Conservation (phyloP, 2,888 invertebrate genomes). For the Ectropis crepuscularia region DNA sequence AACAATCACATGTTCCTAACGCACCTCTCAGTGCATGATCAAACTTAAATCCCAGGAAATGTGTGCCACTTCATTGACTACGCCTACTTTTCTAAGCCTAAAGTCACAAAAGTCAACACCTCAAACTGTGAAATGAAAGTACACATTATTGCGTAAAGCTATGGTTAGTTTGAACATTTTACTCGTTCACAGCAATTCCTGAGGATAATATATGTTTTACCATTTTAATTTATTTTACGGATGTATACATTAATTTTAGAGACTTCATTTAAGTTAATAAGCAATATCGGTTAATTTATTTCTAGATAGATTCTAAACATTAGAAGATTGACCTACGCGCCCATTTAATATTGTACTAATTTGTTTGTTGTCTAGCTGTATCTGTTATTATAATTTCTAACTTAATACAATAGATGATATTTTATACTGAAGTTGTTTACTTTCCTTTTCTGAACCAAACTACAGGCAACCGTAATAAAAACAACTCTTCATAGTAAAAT, state of each 20-base stretch:
- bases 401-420: constrained; percentile 6
- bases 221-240: constrained; percentile 3
- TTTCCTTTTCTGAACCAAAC: neutral
- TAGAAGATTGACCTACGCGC: constrained; percentile 14
- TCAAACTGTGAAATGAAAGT: neutral
- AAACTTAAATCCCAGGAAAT: neutral
- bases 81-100: neutral
- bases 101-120: neutral
- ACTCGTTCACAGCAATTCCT: neutral
- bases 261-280: constrained; percentile 33
- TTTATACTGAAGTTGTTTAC: neutral
- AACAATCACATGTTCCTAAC: constrained; percentile 50
- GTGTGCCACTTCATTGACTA: neutral
- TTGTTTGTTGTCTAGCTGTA: constrained; percentile 30
- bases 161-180: too few species aligned
- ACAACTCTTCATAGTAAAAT: constrained; percentile 55
- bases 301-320: constrained; percentile 39
- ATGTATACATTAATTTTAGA: constrained; percentile 35
- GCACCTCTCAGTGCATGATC: constrained; percentile 32
- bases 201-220: neutral
- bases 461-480: constrained; percentile 22
- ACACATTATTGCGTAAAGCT: too few species aligned
- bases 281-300: constrained; percentile 12
- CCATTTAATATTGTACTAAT: constrained; percentile 5
- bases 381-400: constrained; percentile 1